Conservation (phyloP, 2,113 vertebrate genomes). For the Donacobius atricapilla region DNA sequence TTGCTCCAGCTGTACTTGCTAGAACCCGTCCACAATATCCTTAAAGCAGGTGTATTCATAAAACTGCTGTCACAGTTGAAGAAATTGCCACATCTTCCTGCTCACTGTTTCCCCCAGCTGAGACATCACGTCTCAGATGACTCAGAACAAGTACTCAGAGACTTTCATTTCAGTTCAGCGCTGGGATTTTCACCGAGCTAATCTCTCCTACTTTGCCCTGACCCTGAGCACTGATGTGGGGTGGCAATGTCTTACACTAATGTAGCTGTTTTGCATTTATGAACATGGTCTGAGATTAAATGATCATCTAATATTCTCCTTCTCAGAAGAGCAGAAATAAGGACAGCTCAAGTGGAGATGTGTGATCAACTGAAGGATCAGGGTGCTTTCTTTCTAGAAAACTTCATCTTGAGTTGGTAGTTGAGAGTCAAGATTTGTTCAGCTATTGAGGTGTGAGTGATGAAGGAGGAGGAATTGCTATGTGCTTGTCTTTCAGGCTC, state of each 20-base stretch:
- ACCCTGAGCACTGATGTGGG: neutral
- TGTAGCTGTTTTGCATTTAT: neutral
- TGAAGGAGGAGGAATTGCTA: neutral
- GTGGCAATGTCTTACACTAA: neutral
- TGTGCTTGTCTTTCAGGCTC: neutral
- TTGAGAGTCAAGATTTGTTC: neutral
- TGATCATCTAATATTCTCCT: neutral
- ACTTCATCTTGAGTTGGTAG: neutral
- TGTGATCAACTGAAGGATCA: neutral
- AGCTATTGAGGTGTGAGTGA: neutral
- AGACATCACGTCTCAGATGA: neutral
- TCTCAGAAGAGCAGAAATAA: neutral
- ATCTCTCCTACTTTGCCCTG: neutral
- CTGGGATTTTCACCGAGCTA: neutral
- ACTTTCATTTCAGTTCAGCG: neutral
- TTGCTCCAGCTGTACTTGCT: neutral
- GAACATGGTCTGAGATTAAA: neutral
- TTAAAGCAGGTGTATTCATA: neutral
- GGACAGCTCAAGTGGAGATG: neutral
- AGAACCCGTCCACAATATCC: neutral
- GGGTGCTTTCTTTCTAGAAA: neutral
- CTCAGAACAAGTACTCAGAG: neutral
- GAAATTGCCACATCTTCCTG: neutral
- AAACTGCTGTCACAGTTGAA: neutral
- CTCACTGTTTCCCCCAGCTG: neutral